phyloP scores from a whole-genome alignment of 2,888 invertebrate species.

The Dastarcus helophoroides region DNA sequence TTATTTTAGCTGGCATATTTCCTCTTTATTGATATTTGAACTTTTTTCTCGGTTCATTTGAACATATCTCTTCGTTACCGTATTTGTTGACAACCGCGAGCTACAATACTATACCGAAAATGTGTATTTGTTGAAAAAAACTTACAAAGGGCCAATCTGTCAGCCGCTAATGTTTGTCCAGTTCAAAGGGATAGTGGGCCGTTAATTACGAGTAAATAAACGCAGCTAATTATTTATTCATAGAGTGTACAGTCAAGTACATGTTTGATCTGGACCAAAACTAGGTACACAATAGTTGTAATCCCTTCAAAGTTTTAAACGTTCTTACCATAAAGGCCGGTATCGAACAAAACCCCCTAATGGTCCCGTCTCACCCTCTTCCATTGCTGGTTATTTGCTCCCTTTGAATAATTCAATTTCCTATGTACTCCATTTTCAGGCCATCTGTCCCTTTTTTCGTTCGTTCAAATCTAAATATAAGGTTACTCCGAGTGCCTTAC shows the following conservation, averaged over 20 bases:
- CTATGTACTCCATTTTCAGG: constrained; percentile 34
- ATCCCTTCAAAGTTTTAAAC: constrained; percentile 18
- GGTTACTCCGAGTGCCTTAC: too few relatives aligned
- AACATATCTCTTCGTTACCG: too few relatives aligned
- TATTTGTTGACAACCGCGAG: too few relatives aligned
- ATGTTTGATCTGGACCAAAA: constrained; percentile 30
- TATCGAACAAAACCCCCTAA: constrained; percentile 15
- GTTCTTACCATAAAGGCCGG: constrained; percentile 16
- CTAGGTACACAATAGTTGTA: constrained; percentile 21
- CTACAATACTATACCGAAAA: too few relatives aligned
- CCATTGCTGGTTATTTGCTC: constrained; percentile 39
- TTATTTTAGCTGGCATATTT: too few relatives aligned
- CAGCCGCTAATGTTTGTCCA: too few relatives aligned
- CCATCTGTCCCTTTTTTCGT: constrained; percentile 33
- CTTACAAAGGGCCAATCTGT: too few relatives aligned
- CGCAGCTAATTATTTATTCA: constrained; percentile 29
- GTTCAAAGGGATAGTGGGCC: too few relatives aligned
- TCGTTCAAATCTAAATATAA: constrained; percentile 26
- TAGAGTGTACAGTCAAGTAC: constrained; percentile 31
- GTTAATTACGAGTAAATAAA: constrained; percentile 10
- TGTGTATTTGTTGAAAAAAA: too few relatives aligned
- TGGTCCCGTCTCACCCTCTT: constrained; percentile 26
- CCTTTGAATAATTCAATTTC: constrained; percentile 41
- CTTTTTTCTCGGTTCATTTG: too few relatives aligned
- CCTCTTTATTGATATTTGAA: too few relatives aligned